Conservation (phyloP, 2,888 invertebrate species). For the Elmis aenea region DNA sequence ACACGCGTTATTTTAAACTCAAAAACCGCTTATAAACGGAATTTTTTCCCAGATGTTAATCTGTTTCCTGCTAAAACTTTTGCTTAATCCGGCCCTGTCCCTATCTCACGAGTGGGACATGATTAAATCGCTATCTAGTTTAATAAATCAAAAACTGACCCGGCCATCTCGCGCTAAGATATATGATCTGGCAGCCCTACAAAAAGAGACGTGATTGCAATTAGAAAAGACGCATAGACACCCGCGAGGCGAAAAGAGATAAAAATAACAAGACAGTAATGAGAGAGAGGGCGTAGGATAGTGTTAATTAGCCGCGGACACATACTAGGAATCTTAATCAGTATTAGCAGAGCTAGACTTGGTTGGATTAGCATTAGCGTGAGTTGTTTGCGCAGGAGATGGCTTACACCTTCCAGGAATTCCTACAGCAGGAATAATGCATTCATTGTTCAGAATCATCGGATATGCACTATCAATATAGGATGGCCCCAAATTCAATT, state of each 20-base stretch:
- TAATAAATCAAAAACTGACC: constrained; percentile 18
- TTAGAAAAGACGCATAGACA: constrained; percentile 13
- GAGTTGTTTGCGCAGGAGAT: constrained; percentile 15
- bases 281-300: constrained; percentile 9
- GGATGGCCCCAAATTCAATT: no score
- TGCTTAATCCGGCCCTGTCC: no score
- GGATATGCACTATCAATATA: no score
- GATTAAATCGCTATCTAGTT: constrained; percentile 10
- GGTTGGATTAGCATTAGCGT: constrained; percentile 16
- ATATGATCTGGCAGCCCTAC: constrained; percentile 12
- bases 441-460: no score
- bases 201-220: constrained; percentile 14
- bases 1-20: no score
- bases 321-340: constrained; percentile 26
- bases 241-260: constrained; percentile 7
- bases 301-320: constrained; percentile 26
- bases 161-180: constrained; percentile 15
- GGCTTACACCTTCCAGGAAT: constrained; percentile 8
- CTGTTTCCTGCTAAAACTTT: no score
- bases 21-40: no score
- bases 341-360: constrained; percentile 18
- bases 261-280: no score
- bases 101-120: no score
- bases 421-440: no score
- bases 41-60: no score